phyloP scores from a whole-genome alignment of 2,797 vertebrate species.

The Tokudaia tokunoshimensis region DNA sequence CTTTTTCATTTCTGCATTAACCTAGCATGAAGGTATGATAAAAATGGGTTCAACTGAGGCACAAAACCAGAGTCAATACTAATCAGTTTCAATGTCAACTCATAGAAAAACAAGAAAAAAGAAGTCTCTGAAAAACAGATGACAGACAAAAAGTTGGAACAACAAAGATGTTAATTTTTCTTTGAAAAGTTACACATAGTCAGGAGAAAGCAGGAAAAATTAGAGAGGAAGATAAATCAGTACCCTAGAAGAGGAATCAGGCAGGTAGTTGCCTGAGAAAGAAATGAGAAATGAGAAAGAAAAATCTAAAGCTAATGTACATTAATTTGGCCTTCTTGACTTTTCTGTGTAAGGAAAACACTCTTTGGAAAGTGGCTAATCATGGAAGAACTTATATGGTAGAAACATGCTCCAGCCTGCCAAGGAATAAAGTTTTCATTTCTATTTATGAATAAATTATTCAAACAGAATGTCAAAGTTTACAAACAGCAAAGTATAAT shows the following conservation, averaged over 20 bases:
- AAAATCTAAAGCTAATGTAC: neutral
- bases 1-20: conserved; percentile 45
- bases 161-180: conserved; percentile 21
- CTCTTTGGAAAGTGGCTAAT: conserved; percentile 14
- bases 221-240: conserved; percentile 52
- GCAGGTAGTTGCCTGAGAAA: neutral
- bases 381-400: neutral
- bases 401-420: conserved; percentile 20
- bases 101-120: conserved; percentile 57
- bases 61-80: conserved; percentile 21
- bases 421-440: conserved; percentile 35
- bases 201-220: conserved; percentile 42
- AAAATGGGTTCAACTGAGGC: conserved; percentile 10
- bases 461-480: neutral
- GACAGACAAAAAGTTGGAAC: conserved; percentile 12
- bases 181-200: conserved; percentile 36
- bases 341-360: conserved; percentile 30
- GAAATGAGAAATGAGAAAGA: no score
- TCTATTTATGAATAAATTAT: conserved; percentile 44
- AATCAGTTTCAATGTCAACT: conserved; percentile 23
- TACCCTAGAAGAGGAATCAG: neutral
- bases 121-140: conserved; percentile 41
- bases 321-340: conserved; percentile 22
- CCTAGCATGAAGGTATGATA: conserved; percentile 8
- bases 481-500: conserved; percentile 10